These are phyloP conservation scores for Drosophila cardini DNA, from an alignment of 1,140 invertebrate species.

Conservation along the genomic window DNA sequence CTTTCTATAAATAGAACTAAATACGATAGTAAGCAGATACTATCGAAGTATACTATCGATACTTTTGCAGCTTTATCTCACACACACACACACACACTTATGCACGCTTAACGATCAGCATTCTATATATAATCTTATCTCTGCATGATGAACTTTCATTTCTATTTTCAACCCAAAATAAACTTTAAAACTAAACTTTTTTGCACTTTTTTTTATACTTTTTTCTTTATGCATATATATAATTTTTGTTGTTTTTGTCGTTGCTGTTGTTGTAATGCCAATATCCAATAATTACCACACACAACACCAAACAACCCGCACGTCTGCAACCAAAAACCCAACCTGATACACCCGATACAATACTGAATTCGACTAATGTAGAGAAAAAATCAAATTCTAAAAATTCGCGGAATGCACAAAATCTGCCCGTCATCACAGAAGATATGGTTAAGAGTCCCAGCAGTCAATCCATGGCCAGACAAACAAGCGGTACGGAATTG, in stretches of 20 bases:
- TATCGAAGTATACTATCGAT: neutral
- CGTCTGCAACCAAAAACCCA: slow-evolving; percentile 33
- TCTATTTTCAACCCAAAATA: slow-evolving; percentile 33
- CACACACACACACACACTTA: slow-evolving; percentile 29
- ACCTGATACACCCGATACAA: slow-evolving; percentile 15
- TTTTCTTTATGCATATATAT: slow-evolving; percentile 52
- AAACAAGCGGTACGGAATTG: slow-evolving; percentile 90
- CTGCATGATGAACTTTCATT: slow-evolving; percentile 54
- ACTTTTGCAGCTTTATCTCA: neutral
- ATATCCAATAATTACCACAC: slow-evolving; percentile 36
- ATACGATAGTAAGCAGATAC: neutral
- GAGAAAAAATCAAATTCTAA: slow-evolving; percentile 83
- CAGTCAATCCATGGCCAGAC: slow-evolving; percentile 91
- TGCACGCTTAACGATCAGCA: slow-evolving; percentile 55
- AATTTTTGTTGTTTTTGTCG: slow-evolving; percentile 55
- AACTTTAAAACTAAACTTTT: slow-evolving; percentile 46
- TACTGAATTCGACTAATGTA: slow-evolving; percentile 63
- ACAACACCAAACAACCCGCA: slow-evolving; percentile 48
- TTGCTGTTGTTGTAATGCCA: slow-evolving; percentile 62
- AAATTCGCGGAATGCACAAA: slow-evolving; percentile 72
- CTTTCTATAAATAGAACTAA: neutral
- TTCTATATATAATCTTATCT: slow-evolving; percentile 1
- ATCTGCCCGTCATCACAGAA: slow-evolving; percentile 75
- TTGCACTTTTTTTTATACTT: slow-evolving; percentile 64
- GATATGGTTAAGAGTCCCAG: slow-evolving; percentile 92